Conservation (phyloP, 2,888 invertebrate species). For the Crepidodera aurea region DNA sequence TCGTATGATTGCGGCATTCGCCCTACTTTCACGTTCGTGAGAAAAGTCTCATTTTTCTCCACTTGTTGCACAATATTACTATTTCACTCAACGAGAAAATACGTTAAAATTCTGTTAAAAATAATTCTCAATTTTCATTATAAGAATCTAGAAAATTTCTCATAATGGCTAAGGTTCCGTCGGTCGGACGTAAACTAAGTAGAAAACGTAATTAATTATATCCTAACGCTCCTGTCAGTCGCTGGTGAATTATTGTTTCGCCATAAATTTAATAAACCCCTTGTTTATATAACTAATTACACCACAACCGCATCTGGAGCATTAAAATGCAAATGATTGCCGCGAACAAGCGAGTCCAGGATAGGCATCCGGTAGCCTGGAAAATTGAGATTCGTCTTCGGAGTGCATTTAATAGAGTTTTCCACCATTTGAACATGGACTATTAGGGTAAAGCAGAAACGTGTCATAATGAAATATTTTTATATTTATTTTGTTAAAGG, state of each 20-base stretch:
- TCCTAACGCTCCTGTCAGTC: slow-evolving; percentile 22
- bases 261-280: slow-evolving; percentile 37
- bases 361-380: slow-evolving; percentile 6
- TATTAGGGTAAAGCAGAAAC: no score
- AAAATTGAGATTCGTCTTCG: neutral
- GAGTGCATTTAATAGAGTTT: no score
- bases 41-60: no score
- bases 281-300: slow-evolving; percentile 38
- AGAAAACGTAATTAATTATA: slow-evolving; percentile 26
- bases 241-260: slow-evolving; percentile 26
- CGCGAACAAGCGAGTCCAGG: neutral
- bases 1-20: no score
- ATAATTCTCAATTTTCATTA: neutral
- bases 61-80: no score
- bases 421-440: no score
- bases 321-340: slow-evolving; percentile 34
- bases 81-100: no score
- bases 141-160: slow-evolving; percentile 1
- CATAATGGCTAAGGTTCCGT: slow-evolving; percentile 4
- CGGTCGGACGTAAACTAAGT: slow-evolving; percentile 12
- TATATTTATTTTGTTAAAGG: no score
- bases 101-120: no score
- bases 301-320: slow-evolving; percentile 26
- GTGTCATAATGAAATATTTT: no score
- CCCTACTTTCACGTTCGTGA: no score